Conservation (phyloP, 2,888 invertebrate genomes). For the Apamea epomidion region DNA sequence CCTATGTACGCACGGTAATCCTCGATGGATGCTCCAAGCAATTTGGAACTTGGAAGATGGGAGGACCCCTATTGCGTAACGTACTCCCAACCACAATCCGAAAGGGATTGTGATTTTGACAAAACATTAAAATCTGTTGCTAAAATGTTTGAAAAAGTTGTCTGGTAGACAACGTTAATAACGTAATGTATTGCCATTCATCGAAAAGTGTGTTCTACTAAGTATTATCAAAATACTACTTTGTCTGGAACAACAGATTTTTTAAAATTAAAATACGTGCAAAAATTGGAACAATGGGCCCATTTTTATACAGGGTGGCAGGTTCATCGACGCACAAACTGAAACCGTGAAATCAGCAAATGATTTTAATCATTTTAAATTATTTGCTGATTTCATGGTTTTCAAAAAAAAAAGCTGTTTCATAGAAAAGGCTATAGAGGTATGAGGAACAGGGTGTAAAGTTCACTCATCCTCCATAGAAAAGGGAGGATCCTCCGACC, state of each 20-base stretch:
- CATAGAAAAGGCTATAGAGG: too few species aligned
- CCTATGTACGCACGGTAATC: constrained; percentile 56
- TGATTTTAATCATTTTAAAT: too few species aligned
- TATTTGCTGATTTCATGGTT: too few species aligned
- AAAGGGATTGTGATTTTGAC: background rate
- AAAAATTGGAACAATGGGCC: background rate
- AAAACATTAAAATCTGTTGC: background rate
- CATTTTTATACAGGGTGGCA: background rate
- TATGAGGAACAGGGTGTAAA: too few species aligned
- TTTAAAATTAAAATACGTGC: too few species aligned
- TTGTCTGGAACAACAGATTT: background rate
- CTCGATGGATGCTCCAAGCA: constrained; percentile 53
- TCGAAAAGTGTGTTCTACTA: background rate
- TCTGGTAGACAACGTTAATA: background rate
- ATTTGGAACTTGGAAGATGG: constrained; percentile 56
- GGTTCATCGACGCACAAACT: too few species aligned
- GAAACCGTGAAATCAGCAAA: too few species aligned
- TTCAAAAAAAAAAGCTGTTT: too few species aligned
- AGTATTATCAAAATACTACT: background rate
- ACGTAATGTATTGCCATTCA: background rate
- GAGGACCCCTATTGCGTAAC: background rate
- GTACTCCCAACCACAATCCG: background rate
- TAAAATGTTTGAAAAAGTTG: background rate
- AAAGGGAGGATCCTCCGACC: too few species aligned
- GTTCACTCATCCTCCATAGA: too few species aligned